phyloP scores from a whole-genome alignment of 1,140 invertebrate species.

The Penaeus indicus region DNA sequence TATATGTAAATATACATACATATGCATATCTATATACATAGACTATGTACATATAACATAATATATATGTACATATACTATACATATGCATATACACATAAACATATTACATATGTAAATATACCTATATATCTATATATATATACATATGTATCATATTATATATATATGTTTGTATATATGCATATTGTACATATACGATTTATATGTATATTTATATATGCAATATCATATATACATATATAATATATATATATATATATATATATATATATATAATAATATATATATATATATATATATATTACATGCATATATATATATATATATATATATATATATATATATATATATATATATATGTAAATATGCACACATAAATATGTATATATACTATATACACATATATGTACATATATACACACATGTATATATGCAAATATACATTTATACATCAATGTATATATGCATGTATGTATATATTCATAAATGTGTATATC shows the following conservation, averaged over 20 bases:
- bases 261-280: conserved; percentile 23
- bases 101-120: conserved; percentile 3
- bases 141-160: conserved; percentile 1
- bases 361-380: too few relatives aligned
- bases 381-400: too few relatives aligned
- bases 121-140: not conserved
- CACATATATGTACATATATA: too few relatives aligned
- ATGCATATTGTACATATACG: not conserved
- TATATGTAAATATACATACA: not conserved
- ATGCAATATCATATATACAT: not conserved
- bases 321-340: too few relatives aligned
- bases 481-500: too few relatives aligned
- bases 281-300: conserved; percentile 24
- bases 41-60: not conserved
- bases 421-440: too few relatives aligned
- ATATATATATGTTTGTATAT: not conserved
- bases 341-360: too few relatives aligned
- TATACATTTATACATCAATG: too few relatives aligned
- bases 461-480: too few relatives aligned
- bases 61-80: not conserved
- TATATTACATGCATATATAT: not conserved
- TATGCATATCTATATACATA: not conserved
- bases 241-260: not conserved
- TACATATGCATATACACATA: conserved; percentile 6
- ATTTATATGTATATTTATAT: not conserved